Evolutionary conservation across 2,888 invertebrate species (phyloP).

Genomic region (Pardosa pseudoannulata): DNA sequence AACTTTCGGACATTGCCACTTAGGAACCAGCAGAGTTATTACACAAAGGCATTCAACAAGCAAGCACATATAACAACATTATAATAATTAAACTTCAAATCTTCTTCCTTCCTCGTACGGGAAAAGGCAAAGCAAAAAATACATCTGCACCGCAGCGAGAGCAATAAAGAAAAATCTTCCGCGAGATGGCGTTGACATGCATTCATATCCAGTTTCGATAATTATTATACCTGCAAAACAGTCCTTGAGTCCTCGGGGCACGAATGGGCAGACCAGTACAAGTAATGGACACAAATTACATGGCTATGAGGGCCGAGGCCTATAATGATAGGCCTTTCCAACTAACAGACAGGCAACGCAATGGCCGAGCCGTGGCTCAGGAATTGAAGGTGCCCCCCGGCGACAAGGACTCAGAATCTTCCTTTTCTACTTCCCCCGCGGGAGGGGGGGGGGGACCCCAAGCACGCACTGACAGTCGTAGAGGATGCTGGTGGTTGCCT

Average conservation of each 20-base stretch:
- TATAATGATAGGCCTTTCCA: slow-evolving; percentile 67
- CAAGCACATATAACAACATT: slow-evolving; percentile 18
- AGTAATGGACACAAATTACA: slow-evolving; percentile 71
- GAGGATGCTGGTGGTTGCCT: background rate
- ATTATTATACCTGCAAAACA: slow-evolving; percentile 68
- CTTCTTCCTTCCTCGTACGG: slow-evolving; percentile 24
- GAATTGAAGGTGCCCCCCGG: slow-evolving; percentile 46
- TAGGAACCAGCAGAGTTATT: background rate
- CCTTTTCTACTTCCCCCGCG: slow-evolving; percentile 47
- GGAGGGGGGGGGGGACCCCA: slow-evolving; percentile 7
- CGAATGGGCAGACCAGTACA: slow-evolving; percentile 54
- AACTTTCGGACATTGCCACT: too few species aligned
- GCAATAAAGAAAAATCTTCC: slow-evolving; percentile 34
- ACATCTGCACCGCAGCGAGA: background rate
- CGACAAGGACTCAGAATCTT: slow-evolving; percentile 52
- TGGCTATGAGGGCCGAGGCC: slow-evolving; percentile 52
- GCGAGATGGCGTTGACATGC: slow-evolving; percentile 68
- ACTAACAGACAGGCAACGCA: slow-evolving; percentile 54
- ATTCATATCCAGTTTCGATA: slow-evolving; percentile 70
- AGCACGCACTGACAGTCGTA: slow-evolving; percentile 7
- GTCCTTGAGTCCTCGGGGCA: slow-evolving; percentile 46
- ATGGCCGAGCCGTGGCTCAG: slow-evolving; percentile 50
- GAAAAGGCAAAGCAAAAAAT: background rate
- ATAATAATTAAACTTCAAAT: slow-evolving; percentile 31
- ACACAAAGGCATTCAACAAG: background rate